phyloP scores from a whole-genome alignment of 2,797 vertebrate genomes.

The Gadopsis marmoratus region DNA sequence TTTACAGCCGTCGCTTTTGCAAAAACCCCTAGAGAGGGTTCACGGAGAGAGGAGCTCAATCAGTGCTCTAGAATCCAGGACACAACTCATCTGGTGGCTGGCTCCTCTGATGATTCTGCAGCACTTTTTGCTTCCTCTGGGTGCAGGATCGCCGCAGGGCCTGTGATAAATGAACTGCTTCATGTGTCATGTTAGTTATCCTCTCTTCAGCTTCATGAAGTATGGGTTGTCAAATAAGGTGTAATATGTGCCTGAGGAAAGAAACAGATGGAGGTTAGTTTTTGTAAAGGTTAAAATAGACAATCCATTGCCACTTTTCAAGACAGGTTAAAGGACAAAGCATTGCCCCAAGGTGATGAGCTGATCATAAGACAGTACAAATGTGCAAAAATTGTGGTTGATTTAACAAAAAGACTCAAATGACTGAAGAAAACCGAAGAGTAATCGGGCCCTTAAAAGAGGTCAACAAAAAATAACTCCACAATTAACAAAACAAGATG shows the following conservation, averaged over 20 bases:
- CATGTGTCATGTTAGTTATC: slow-evolving; percentile 1
- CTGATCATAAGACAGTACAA: background rate
- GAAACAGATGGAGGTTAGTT: slow-evolving; percentile 15
- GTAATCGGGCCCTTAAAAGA: too few species aligned
- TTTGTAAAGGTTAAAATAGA: background rate
- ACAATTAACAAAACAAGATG: too few species aligned
- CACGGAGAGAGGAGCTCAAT: slow-evolving; percentile 9
- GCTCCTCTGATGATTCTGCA: slow-evolving; percentile 11
- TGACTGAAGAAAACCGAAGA: too few species aligned
- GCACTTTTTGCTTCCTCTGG: slow-evolving; percentile 5
- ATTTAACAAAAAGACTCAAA: too few species aligned
- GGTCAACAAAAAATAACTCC: too few species aligned
- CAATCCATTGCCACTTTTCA: background rate
- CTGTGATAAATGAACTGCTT: background rate
- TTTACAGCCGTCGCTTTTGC: slow-evolving; percentile 57
- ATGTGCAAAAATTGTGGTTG: background rate
- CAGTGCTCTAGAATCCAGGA: background rate
- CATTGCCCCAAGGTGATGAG: background rate
- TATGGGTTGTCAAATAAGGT: background rate
- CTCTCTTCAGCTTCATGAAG: slow-evolving; percentile 3
- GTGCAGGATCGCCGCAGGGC: background rate
- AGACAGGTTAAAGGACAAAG: background rate
- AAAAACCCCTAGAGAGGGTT: slow-evolving; percentile 19
- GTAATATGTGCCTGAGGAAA: slow-evolving; percentile 27
- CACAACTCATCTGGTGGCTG: slow-evolving; percentile 17